Evolutionary conservation across 1,140 invertebrate genomes (phyloP).

Genomic region (Sipha flava): DNA sequence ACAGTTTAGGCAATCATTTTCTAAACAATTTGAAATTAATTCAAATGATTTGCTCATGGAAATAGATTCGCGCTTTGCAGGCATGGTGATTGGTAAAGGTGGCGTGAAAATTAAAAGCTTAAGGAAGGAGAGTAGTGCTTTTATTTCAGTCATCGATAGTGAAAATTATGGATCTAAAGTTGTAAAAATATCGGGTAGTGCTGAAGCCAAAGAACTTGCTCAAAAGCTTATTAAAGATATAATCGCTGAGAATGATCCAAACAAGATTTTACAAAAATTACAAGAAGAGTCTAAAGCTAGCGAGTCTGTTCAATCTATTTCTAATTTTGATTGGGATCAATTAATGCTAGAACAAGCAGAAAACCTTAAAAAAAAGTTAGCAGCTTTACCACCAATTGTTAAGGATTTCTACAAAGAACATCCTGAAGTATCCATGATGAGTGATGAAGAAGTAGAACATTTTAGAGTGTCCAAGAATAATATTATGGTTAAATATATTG

Average conservation of each 20-base stretch:
- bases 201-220: not conserved
- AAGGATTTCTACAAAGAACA: slow-evolving; percentile 83
- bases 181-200: not conserved
- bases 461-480: slow-evolving; percentile 60
- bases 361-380: slow-evolving; percentile 46
- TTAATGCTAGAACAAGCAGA: slow-evolving; percentile 30
- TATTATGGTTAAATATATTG: slow-evolving; percentile 53
- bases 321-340: not conserved
- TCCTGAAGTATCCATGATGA: slow-evolving; percentile 57
- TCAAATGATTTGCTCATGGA: not conserved
- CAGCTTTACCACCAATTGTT: slow-evolving; percentile 54
- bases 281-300: not conserved
- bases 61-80: slow-evolving; percentile 42
- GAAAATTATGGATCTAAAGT: not conserved
- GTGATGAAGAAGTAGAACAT: slow-evolving; percentile 50
- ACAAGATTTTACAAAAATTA: not conserved
- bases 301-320: not conserved
- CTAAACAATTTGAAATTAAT: not conserved
- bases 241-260: not conserved
- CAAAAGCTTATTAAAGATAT: not conserved
- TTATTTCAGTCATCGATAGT: slow-evolving; percentile 46
- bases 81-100: slow-evolving; percentile 54
- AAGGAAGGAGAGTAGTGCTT: slow-evolving; percentile 52
- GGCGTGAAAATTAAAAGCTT: slow-evolving; percentile 67
- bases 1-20: not conserved